A percentile compares a stretch with the other conserved stretches of the same genome.
These are phyloP conservation scores for Micrasema minimum DNA, from an alignment of 1,140 invertebrate genomes.

Conservation along the genomic window DNA sequence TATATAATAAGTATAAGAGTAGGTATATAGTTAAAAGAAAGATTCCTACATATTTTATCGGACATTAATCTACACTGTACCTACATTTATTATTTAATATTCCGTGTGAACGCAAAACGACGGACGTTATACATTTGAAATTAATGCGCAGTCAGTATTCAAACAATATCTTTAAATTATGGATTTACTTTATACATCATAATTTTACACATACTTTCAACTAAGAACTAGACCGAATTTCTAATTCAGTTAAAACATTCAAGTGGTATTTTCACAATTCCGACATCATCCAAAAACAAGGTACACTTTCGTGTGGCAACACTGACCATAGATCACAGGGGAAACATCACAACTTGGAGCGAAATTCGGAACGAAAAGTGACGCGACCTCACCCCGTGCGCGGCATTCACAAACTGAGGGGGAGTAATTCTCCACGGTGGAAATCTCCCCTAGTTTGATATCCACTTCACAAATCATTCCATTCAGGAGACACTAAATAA, in stretches of 20 bases:
- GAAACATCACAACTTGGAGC: constrained; percentile 31
- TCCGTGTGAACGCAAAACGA: background rate
- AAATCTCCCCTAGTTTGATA: constrained; percentile 35
- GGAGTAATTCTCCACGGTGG: constrained; percentile 15
- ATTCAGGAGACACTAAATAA: constrained; percentile 7
- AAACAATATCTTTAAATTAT: background rate
- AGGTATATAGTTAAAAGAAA: too few species aligned
- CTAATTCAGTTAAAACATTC: too few species aligned
- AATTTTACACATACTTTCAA: too few species aligned
- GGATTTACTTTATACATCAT: too few species aligned
- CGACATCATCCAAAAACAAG: constrained; percentile 21
- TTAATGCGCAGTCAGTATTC: background rate
- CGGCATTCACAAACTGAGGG: constrained; percentile 28
- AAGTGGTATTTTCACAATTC: constrained; percentile 2
- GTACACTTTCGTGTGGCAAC: constrained; percentile 32
- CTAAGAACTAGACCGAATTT: too few species aligned
- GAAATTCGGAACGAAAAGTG: constrained; percentile 16
- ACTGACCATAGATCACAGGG: constrained; percentile 41
- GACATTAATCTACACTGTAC: too few species aligned
- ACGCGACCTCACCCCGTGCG: constrained; percentile 28
- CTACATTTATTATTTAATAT: too few species aligned
- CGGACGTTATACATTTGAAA: background rate
- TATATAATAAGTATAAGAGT: too few species aligned
- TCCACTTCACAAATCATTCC: background rate
- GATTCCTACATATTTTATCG: too few species aligned